These are phyloP conservation scores for Anas capensis DNA, from an alignment of 2,797 vertebrate genomes.

Conservation along the genomic window DNA sequence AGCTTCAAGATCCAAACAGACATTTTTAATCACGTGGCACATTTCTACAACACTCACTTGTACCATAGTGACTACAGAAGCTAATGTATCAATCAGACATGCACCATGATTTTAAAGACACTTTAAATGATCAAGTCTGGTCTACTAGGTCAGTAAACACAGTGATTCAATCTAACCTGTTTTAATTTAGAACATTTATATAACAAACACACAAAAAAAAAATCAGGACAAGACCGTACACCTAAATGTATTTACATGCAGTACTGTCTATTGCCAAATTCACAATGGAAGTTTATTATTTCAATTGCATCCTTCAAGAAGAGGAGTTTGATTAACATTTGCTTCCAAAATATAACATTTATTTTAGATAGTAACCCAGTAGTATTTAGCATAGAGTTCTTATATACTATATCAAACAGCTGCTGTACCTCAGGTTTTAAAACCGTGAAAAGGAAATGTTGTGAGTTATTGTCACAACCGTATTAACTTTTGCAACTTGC, in stretches of 20 bases:
- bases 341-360: not conserved
- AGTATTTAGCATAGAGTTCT: not conserved
- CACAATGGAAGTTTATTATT: not conserved
- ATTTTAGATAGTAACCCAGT: not conserved
- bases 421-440: not conserved
- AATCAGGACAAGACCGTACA: slow-evolving; percentile 73
- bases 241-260: slow-evolving; percentile 40
- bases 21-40: slow-evolving; percentile 53
- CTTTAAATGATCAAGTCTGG: slow-evolving; percentile 82
- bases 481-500: not conserved
- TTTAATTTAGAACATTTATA: slow-evolving; percentile 84
- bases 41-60: slow-evolving; percentile 47
- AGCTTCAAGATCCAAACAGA: slow-evolving; percentile 57
- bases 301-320: not conserved
- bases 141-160: slow-evolving; percentile 81
- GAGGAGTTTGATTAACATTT: not conserved
- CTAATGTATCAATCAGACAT: slow-evolving; percentile 61
- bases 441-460: not conserved
- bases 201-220: slow-evolving; percentile 76
- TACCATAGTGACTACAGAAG: slow-evolving; percentile 31
- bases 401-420: not conserved
- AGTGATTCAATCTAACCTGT: slow-evolving; percentile 88
- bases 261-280: not conserved
- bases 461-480: not conserved
- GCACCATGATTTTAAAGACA: slow-evolving; percentile 74